Evolutionary conservation across 2,888 invertebrate genomes (phyloP), one percentile per base, ranked within the genome.

Genomic region (Arrhopalites spinosus): DNA sequence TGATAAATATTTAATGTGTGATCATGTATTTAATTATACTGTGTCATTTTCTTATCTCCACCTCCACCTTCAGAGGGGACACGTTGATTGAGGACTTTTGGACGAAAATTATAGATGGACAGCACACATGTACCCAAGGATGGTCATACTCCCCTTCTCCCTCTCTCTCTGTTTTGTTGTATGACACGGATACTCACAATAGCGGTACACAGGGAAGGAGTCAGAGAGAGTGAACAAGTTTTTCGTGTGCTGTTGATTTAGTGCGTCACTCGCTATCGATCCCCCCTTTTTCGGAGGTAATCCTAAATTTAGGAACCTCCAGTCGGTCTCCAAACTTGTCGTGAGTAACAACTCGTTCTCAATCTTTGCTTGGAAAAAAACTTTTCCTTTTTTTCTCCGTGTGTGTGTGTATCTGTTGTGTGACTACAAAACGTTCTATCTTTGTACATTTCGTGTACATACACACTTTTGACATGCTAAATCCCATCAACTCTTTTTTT

Each of bases 231-330:
- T 27, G 27, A 27, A 15, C n/a, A 50, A 15, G n/a, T 20, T 77
- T n/a, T n/a, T n/a, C n/a, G n/a, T n/a, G 73, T 69, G 70, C 50
- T 80, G 81, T 79, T 81, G 81, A 81, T 80, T 80, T 79, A 80
- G 80, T 81, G 80, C 81, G 81, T 81, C 81, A 81, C 79, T 80
- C 78, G 77, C 77, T 79, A 81, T 81, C 81, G 81, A 81, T 81
- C 79, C 79, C 43, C 56, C 56, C n/a, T n/a, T 75, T 47, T 74
- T 66, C 56, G 61, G 68, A 59, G 30, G 67, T 74, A 66, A 67
- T 74, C 74, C 74, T 67, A 72, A 59, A 71, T 56, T 29, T 73
- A 68, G 68, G 76, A 68, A 50, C 47, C 23, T 73, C 36, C 76
- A 76, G 76, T 76, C 73, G 76, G 69, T 73, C 50, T 76, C 43